Evolutionary conservation across 2,113 vertebrate genomes (phyloP), one percentile per base, ranked within the genome.

Genomic region (Phylloscopus whistleri): DNA sequence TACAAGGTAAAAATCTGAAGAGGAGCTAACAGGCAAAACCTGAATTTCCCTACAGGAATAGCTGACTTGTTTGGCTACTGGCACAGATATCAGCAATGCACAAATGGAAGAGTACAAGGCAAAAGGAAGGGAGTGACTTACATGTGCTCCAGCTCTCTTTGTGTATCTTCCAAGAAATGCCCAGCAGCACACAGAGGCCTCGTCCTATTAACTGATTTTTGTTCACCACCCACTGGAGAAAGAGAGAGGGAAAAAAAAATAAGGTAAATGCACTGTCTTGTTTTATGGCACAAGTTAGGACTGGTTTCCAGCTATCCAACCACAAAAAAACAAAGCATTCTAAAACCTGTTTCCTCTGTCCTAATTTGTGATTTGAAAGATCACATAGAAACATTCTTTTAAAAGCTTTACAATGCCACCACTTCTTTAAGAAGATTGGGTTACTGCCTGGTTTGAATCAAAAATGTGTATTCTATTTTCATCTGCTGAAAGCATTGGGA

Each of bases 101-200:
- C 7, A 70, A 49, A 67, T 2, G 31, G 52, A 89, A 66, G 41
- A 84, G 5, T 48, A 37, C 13, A 81, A 77, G 49, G 28, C 33
- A 89, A 58, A 93, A 93, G 10, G 37, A 66, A 92, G 28, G 3
- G 31, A 1, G 2, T 51, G 76, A 98, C 99, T 99, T 97, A 99
- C 99, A 99, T 98, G 97, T 99, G 99, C 46, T 99, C 99, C 46
- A 98, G 97, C 89, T 99, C 99, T 95, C 97, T 99, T 64, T 99
- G 99, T 0, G 99, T 99, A 93, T 99, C 99, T 88, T 99, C 98
- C 91, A 98, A 67, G 99, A 99, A 93, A 99, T 98, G 8, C 99
- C 99, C 93, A 99, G 96, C 89, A 99, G 97, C 12, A 99, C 98
- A 85, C 99, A 99, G 81, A 99, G 97, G 43, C 99, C 99, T 82